A percentile compares a stretch with the other conserved stretches of the same genome.
Conservation (phyloP, 2,113 vertebrate genomes). For the Cairina moschata region DNA sequence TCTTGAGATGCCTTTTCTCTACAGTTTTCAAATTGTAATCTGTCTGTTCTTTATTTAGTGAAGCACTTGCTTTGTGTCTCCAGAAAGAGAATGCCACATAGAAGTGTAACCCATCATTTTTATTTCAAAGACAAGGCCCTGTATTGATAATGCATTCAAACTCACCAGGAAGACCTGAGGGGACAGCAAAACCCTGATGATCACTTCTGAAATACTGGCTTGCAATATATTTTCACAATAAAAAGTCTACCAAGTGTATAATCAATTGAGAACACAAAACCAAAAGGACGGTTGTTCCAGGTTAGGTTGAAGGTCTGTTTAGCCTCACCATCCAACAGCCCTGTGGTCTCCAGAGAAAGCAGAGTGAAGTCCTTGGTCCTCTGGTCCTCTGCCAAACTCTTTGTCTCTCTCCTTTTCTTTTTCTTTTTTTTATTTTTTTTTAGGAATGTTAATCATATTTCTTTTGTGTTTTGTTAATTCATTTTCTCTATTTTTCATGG, state of each 20-base stretch:
- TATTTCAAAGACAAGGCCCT: not conserved
- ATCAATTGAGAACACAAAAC: not conserved
- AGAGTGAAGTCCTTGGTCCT: not conserved
- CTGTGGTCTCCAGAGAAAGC: not conserved
- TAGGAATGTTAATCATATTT: not conserved
- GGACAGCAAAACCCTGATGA: not conserved
- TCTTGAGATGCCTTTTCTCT: not conserved
- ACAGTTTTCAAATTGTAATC: not conserved
- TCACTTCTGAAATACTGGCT: not conserved
- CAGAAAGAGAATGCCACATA: not conserved
- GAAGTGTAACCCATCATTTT: not conserved
- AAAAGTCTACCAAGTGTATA: not conserved
- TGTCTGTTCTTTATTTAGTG: not conserved
- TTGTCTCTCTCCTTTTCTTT: not conserved
- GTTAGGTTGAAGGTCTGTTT: not conserved
- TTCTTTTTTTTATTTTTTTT: not conserved
- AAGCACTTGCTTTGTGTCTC: not conserved
- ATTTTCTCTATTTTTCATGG: not conserved
- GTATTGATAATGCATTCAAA: not conserved
- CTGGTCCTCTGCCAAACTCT: not conserved
- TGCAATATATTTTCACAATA: not conserved
- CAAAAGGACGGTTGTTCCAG: not conserved
- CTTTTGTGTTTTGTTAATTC: not conserved
- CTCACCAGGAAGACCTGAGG: not conserved
- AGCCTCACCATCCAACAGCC: not conserved